phyloP scores from a whole-genome alignment of 2,113 vertebrate species.

The Arothron firmamentum region DNA sequence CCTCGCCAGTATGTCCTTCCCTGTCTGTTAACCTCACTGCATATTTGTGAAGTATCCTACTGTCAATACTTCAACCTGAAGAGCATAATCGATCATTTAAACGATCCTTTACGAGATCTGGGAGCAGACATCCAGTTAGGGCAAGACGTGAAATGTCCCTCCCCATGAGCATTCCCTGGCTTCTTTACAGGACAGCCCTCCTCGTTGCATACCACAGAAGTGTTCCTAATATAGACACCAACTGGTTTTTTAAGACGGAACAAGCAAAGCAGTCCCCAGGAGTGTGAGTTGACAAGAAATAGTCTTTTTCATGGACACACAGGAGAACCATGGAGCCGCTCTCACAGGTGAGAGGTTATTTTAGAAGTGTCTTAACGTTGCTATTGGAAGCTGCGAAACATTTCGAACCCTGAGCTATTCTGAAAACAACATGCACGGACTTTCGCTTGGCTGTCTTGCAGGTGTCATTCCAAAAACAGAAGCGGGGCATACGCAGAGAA shows the following conservation, averaged over 20 bases:
- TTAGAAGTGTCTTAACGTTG: background rate
- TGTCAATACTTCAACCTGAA: too few species aligned
- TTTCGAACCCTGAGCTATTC: background rate
- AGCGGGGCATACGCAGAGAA: slow-evolving; percentile 17
- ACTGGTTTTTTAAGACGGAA: slow-evolving; percentile 29
- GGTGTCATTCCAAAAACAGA: slow-evolving; percentile 33
- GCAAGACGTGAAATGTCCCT: slow-evolving; percentile 10
- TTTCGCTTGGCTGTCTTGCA: slow-evolving; percentile 15
- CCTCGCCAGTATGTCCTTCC: too few species aligned
- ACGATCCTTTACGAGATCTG: background rate
- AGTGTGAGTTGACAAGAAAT: background rate
- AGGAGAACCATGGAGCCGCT: slow-evolving; percentile 46
- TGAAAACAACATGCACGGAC: slow-evolving; percentile 13
- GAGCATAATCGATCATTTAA: background rate
- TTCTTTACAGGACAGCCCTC: background rate
- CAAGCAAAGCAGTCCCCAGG: slow-evolving; percentile 1
- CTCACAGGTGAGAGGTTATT: slow-evolving; percentile 46
- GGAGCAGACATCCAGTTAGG: slow-evolving; percentile 12
- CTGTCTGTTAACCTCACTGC: too few species aligned
- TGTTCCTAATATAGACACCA: slow-evolving; percentile 68
- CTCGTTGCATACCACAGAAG: slow-evolving; percentile 39
- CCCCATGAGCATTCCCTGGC: slow-evolving; percentile 1
- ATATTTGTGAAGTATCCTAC: too few species aligned
- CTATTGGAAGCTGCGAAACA: background rate
- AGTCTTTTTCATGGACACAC: slow-evolving; percentile 37